Conservation (phyloP, 2,888 invertebrate genomes). For the Disparrhopalites patrizii region DNA sequence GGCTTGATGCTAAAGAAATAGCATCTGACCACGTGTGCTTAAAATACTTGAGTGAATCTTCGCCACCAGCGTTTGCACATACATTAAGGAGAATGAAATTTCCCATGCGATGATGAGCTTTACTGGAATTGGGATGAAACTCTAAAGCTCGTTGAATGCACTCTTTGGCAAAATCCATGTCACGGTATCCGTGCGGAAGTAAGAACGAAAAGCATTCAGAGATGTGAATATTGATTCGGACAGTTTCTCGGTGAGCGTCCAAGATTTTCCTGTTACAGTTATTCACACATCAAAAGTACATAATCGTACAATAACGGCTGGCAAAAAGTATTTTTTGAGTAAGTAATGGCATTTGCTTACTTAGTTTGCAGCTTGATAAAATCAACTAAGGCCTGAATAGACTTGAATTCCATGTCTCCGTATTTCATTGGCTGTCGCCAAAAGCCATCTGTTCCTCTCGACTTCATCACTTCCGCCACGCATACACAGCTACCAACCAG, state of each 20-base stretch:
- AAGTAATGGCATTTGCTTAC: slow-evolving; percentile 18
- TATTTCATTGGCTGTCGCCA: slow-evolving; percentile 9
- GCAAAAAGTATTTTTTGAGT: neutral
- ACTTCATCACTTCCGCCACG: slow-evolving; percentile 20
- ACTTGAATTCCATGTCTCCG: slow-evolving; percentile 13
- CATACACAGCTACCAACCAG: slow-evolving; percentile 19
- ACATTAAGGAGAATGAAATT: neutral
- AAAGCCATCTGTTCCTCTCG: neutral
- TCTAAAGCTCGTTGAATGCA: slow-evolving; percentile 25
- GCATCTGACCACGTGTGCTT: no score
- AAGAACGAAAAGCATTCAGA: slow-evolving; percentile 26
- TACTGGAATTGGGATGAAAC: slow-evolving; percentile 32
- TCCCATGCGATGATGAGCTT: slow-evolving; percentile 39
- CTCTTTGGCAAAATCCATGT: slow-evolving; percentile 23
- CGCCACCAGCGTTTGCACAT: no score
- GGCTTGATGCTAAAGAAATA: no score
- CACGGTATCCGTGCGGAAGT: slow-evolving; percentile 28
- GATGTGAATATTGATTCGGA: slow-evolving; percentile 26
- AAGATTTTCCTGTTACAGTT: slow-evolving; percentile 17
- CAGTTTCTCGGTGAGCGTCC: slow-evolving; percentile 14
- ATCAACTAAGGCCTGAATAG: slow-evolving; percentile 6
- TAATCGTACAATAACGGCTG: neutral
- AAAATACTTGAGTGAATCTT: no score
- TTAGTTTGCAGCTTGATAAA: slow-evolving; percentile 22
- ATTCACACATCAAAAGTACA: neutral